Conservation (phyloP, 2,113 vertebrate species). For the Pteropus alecto region DNA sequence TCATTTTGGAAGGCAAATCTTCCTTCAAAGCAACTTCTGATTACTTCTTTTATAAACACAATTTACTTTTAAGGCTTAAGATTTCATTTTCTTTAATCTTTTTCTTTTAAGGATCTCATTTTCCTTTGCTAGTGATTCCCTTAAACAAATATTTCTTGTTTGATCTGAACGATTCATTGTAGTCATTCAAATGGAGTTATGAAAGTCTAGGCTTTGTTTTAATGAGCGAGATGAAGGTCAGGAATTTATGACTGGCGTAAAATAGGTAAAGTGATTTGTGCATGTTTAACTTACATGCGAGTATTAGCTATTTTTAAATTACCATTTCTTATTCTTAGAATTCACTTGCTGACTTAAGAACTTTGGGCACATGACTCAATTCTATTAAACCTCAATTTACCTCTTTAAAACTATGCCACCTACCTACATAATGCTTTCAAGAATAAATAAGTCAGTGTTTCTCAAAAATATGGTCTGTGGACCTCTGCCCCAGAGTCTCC, state of each 20-base stretch:
- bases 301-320: neutral
- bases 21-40: neutral
- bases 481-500: neutral
- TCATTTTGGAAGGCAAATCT: neutral
- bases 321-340: neutral
- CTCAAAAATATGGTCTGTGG: neutral
- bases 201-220: conserved; percentile 20
- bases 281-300: neutral
- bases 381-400: neutral
- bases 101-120: neutral
- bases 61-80: neutral
- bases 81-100: neutral
- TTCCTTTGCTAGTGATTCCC: neutral
- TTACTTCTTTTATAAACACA: neutral
- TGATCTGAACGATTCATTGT: neutral
- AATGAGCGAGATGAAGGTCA: neutral
- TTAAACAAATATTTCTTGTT: neutral
- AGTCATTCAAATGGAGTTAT: neutral
- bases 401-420: neutral
- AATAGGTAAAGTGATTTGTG: neutral
- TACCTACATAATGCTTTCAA: neutral
- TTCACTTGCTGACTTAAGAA: neutral
- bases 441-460: neutral
- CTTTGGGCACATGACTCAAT: neutral
- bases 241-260: neutral